These are phyloP conservation scores for Minunthozetes semirufus DNA, from an alignment of 2,888 invertebrate genomes.

Conservation along the genomic window DNA sequence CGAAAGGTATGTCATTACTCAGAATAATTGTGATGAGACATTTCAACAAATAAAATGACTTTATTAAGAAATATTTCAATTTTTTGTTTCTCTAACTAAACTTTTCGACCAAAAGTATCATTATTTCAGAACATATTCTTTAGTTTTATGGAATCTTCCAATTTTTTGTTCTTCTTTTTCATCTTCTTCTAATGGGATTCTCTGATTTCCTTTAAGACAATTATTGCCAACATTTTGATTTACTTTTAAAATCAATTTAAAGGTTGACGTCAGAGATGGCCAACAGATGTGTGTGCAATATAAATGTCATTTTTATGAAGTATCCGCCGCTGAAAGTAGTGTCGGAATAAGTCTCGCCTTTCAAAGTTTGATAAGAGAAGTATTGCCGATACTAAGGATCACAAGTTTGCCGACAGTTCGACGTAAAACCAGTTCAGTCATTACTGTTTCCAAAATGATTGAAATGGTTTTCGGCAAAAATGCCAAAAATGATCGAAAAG, in stretches of 20 bases:
- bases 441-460: slow-evolving; percentile 67
- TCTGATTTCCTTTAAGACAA: background rate
- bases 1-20: slow-evolving; percentile 43
- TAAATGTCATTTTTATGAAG: slow-evolving; percentile 68
- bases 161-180: background rate
- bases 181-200: background rate
- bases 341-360: slow-evolving; percentile 66
- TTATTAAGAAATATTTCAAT: too few relatives aligned
- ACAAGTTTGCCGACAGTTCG: slow-evolving; percentile 62
- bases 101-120: too few relatives aligned
- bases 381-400: slow-evolving; percentile 55
- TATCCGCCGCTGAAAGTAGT: slow-evolving; percentile 72
- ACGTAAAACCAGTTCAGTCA: slow-evolving; percentile 39
- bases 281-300: slow-evolving; percentile 59
- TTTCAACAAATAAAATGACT: too few relatives aligned
- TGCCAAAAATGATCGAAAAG: slow-evolving; percentile 35
- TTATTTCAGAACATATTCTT: too few relatives aligned
- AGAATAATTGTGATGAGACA: too few relatives aligned
- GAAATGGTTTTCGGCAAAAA: slow-evolving; percentile 61
- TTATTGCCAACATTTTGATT: background rate
- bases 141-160: too few relatives aligned
- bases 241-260: background rate
- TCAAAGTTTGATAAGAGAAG: slow-evolving; percentile 61
- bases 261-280: slow-evolving; percentile 64
- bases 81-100: too few relatives aligned